Conservation (phyloP, 1,140 invertebrate genomes). For the Latrodectus geometricus region DNA sequence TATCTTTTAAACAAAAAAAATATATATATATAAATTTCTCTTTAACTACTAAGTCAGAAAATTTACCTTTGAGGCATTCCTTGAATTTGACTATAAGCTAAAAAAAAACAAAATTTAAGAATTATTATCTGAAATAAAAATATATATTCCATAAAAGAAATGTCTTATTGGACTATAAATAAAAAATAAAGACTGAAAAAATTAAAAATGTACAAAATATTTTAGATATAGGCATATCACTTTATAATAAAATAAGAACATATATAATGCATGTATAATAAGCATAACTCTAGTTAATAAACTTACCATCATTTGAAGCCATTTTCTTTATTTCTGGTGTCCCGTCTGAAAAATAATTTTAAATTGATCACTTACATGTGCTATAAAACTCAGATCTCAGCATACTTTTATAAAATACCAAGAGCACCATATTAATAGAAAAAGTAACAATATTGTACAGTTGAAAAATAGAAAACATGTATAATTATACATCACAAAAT, state of each 20-base stretch:
- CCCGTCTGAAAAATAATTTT: constrained; percentile 35
- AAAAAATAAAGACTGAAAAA: neutral
- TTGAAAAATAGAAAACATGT: too few relatives aligned
- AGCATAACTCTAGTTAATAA: neutral
- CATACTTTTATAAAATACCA: too few relatives aligned
- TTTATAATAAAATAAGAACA: too few relatives aligned
- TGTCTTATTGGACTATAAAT: too few relatives aligned
- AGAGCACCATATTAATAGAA: too few relatives aligned
- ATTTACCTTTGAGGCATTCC: constrained; percentile 45
- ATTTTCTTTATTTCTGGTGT: constrained; percentile 58
- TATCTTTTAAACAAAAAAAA: neutral
- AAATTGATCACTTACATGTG: too few relatives aligned
- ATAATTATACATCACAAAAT: too few relatives aligned
- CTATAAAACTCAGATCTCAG: too few relatives aligned
- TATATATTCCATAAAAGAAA: too few relatives aligned
- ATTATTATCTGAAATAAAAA: neutral
- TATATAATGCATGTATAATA: neutral
- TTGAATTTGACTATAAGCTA: constrained; percentile 44
- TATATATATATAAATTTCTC: neutral
- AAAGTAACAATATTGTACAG: too few relatives aligned
- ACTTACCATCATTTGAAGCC: constrained; percentile 57
- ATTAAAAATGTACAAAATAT: neutral
- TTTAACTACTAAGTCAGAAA: neutral
- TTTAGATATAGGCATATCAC: neutral
- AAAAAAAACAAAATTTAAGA: neutral